Base-by-base conservation (phyloP, 30 jellyfish, hydroid and myxozoan species). In the Clytia hemisphaerica region DNA sequence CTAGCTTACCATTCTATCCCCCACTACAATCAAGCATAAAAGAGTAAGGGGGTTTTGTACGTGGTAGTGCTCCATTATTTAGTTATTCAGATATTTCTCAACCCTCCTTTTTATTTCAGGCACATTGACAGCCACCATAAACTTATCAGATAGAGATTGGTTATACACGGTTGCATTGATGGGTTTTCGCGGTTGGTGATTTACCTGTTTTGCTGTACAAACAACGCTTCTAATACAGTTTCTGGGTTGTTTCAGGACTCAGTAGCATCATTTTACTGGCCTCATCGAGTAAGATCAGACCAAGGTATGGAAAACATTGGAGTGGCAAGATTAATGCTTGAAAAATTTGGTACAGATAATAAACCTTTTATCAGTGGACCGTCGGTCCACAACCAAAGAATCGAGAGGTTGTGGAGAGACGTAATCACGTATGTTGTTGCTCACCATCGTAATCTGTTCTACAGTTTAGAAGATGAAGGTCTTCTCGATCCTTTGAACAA, bases 251-350 rank as follows among this genome's bases (percentile, higher is more conserved):
- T 64, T 45, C 64, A 64, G 45, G 31, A 64, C 26, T 61, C 77
- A 4, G 66, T 61, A 21, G 3, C 64, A 31, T 15, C 21, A n/a
- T 61, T 61, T 58, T 61, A 61, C 25, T 64, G 77, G 68, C 77
- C 77, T 2, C 77, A 64, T n/a, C 19, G 77, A 35, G 22, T 64
- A 7, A 27, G 77, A 26, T 24, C 64, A 44, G 77, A 64, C 28
- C 77, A 64, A 64, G 77, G 77, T 4, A 64, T 64, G 77, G 77
- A 64, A 38, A 64, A 64, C 45, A 44, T 64, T 2, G 77, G 46
- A 4, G 67, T 64, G 3, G 68, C 77, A 14, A 9, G 68, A 38
- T 44, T 64, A 3, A 64, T 64, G 77, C 77, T 64, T 19, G 28
- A 19, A 21, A 64, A 40, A 26, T 64, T 64, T 38, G 77, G 77